phyloP scores from a whole-genome alignment of 2,888 invertebrate species.

The Acleris sparsana region DNA sequence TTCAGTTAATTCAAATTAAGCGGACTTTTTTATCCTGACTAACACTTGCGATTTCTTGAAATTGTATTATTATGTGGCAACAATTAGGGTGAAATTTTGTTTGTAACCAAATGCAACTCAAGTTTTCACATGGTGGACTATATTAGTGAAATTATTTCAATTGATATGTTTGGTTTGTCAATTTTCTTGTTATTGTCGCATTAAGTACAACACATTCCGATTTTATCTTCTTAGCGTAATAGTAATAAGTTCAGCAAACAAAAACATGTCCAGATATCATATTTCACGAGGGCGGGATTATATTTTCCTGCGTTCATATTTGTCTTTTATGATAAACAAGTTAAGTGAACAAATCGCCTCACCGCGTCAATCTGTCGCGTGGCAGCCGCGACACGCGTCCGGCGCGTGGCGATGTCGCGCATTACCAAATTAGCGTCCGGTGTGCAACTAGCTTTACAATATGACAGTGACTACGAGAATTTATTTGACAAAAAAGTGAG shows the following conservation, averaged over 20 bases:
- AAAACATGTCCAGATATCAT: slow-evolving; percentile 51
- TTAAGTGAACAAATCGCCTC: slow-evolving; percentile 77
- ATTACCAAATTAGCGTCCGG: slow-evolving; percentile 78
- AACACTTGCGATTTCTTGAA: too few relatives aligned
- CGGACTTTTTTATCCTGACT: too few relatives aligned
- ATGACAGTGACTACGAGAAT: slow-evolving; percentile 9
- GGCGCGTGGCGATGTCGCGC: slow-evolving; percentile 63
- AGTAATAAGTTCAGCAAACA: slow-evolving; percentile 35
- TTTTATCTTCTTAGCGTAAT: slow-evolving; percentile 12
- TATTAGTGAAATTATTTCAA: too few relatives aligned
- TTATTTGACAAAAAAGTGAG: background rate
- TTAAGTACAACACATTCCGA: background rate
- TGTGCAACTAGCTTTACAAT: slow-evolving; percentile 65
- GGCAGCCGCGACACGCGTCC: slow-evolving; percentile 64
- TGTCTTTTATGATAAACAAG: slow-evolving; percentile 70
- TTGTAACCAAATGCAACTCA: too few relatives aligned
- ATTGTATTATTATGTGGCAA: too few relatives aligned
- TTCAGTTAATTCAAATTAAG: too few relatives aligned
- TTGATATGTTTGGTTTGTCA: too few relatives aligned
- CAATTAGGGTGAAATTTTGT: too few relatives aligned
- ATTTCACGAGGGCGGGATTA: slow-evolving; percentile 53
- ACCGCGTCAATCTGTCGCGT: slow-evolving; percentile 71
- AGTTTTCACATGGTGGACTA: too few relatives aligned
- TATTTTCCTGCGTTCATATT: slow-evolving; percentile 60
- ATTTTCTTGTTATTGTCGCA: too few relatives aligned